phyloP scores from a whole-genome alignment of 2,888 invertebrate species.

The Ormyrus labotus region DNA sequence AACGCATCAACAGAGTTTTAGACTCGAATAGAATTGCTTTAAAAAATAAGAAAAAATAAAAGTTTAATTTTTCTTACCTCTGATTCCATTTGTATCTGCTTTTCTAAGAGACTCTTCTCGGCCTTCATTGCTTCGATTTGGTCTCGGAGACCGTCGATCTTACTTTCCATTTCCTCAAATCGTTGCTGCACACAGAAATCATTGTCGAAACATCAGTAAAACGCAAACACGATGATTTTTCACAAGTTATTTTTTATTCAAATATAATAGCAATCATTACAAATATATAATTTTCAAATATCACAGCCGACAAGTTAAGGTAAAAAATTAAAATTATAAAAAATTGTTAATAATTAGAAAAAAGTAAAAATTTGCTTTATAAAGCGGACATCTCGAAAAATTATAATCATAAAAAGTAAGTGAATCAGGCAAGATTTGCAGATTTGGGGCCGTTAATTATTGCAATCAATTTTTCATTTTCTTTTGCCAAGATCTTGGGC shows the following conservation, averaged over 20 bases:
- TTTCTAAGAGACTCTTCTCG: conserved; percentile 70
- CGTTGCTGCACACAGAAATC: conserved; percentile 72
- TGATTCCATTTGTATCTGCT: conserved; percentile 69
- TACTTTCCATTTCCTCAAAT: conserved; percentile 74
- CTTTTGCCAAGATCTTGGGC: conserved; percentile 71
- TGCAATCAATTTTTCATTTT: conserved; percentile 67
- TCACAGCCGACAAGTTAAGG: conserved; percentile 41
- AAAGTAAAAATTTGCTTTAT: conserved; percentile 20
- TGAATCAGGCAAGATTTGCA: conserved; percentile 2
- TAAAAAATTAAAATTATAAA: conserved; percentile 24
- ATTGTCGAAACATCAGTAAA: conserved; percentile 61
- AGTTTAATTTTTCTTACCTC: conserved; percentile 64
- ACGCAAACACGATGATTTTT: conserved; percentile 48
- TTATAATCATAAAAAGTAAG: conserved; percentile 9
- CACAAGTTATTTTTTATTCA: conserved; percentile 63
- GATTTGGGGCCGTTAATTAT: conserved; percentile 28
- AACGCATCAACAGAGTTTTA: too few species aligned
- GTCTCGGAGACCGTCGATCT: conserved; percentile 71
- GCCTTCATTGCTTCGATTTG: conserved; percentile 71
- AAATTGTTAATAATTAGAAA: conserved; percentile 9
- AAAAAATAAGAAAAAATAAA: not conserved
- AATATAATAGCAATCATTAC: conserved; percentile 47
- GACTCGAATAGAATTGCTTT: too few species aligned
- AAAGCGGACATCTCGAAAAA: not conserved
- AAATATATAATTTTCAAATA: conserved; percentile 50